A percentile compares a stretch with the other conserved stretches of the same genome.
phyloP scores from a whole-genome alignment of 2,113 vertebrate genomes.

The Todiramphus chloris region DNA sequence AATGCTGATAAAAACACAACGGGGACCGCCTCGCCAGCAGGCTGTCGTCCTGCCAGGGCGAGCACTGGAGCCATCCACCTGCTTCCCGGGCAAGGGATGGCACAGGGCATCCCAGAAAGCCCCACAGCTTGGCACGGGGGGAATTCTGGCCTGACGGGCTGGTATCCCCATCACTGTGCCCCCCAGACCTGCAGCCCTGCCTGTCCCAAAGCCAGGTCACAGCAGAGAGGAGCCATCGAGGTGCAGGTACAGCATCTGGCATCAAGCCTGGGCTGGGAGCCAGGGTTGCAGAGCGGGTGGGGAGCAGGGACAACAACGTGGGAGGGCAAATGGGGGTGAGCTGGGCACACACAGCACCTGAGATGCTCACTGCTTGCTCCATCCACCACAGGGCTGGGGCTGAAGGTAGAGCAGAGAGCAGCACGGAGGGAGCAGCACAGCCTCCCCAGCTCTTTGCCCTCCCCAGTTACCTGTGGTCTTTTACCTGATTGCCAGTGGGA shows the following conservation, averaged over 20 bases:
- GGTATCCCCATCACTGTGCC: background rate
- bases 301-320: background rate
- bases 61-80: rapidly evolving
- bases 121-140: rapidly evolving
- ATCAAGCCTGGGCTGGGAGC: background rate
- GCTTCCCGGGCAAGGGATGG: background rate
- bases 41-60: rapidly evolving
- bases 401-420: background rate
- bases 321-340: rapidly evolving
- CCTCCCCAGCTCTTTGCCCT: background rate
- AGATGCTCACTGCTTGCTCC: background rate
- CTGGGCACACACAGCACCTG: background rate
- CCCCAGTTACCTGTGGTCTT: background rate
- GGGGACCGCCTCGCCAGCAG: background rate
- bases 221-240: background rate
- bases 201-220: rapidly evolving
- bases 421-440: rapidly evolving
- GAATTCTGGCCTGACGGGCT: background rate
- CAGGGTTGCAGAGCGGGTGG: background rate
- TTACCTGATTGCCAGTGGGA: background rate
- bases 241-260: rapidly evolving
- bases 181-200: background rate
- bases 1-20: constrained; percentile 50
- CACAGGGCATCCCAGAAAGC: rapidly evolving
- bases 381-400: background rate